phyloP scores from a whole-genome alignment of 2,888 invertebrate genomes.

The Tethea ocularis region DNA sequence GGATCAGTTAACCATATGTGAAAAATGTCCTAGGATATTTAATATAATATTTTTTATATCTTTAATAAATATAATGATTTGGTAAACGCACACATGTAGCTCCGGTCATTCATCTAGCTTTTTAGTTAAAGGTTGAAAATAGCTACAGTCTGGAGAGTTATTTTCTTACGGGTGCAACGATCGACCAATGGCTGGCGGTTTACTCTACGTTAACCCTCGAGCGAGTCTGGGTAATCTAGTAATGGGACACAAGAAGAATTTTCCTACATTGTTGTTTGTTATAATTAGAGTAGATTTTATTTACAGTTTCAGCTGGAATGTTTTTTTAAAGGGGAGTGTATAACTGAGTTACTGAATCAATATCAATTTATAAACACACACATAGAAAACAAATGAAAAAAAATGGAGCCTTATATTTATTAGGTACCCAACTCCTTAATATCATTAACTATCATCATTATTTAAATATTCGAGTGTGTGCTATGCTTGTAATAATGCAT shows the following conservation, averaged over 20 bases:
- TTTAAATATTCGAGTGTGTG: neutral
- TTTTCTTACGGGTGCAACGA: slow-evolving; percentile 1
- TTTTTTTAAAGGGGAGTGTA: neutral
- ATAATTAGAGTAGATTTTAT: neutral
- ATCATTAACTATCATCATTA: too few species aligned
- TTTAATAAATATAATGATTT: too few species aligned
- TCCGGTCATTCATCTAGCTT: neutral
- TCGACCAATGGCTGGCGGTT: neutral
- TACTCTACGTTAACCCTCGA: neutral
- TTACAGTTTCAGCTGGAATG: neutral
- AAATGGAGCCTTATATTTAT: too few species aligned
- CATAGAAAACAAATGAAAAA: too few species aligned
- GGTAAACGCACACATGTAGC: too few species aligned
- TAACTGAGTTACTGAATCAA: too few species aligned
- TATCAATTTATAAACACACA: too few species aligned
- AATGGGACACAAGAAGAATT: neutral
- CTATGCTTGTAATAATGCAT: too few species aligned
- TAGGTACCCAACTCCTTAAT: too few species aligned
- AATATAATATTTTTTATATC: too few species aligned
- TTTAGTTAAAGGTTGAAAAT: slow-evolving; percentile 2
- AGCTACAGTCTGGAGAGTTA: neutral
- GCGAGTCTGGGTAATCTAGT: neutral
- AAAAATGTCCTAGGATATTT: too few species aligned
- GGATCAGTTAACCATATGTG: too few species aligned
- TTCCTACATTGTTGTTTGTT: neutral